Conservation (phyloP, 2,888 invertebrate species). For the Elmis aenea region DNA sequence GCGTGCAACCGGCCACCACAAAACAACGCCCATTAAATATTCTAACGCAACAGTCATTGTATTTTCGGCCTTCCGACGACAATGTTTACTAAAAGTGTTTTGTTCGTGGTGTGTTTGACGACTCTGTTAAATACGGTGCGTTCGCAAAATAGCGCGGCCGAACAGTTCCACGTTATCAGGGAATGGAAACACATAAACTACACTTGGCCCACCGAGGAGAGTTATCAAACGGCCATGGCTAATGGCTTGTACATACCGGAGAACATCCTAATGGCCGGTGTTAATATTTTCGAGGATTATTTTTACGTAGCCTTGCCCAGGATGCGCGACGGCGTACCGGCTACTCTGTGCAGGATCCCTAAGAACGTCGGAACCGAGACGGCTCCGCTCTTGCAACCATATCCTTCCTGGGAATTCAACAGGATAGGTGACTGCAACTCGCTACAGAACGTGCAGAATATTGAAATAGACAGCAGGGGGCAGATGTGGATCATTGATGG, state of each 20-base stretch:
- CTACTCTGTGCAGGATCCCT: slow-evolving; percentile 59
- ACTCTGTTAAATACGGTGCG: not conserved
- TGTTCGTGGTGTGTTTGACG: too few species aligned
- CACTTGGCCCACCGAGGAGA: slow-evolving; percentile 58
- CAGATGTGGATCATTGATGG: slow-evolving; percentile 67
- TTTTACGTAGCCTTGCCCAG: slow-evolving; percentile 66
- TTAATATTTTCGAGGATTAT: slow-evolving; percentile 61
- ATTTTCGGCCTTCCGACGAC: too few species aligned
- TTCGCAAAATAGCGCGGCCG: slow-evolving; percentile 10
- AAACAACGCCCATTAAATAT: too few species aligned
- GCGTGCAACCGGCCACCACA: too few species aligned
- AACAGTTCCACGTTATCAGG: slow-evolving; percentile 63
- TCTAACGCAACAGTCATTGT: too few species aligned
- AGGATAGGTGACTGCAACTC: slow-evolving; percentile 60
- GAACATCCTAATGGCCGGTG: slow-evolving; percentile 64
- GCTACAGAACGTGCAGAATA: slow-evolving; percentile 69
- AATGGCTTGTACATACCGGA: slow-evolving; percentile 59
- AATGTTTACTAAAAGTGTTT: too few species aligned
- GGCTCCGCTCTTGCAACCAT: slow-evolving; percentile 60
- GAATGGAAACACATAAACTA: slow-evolving; percentile 70
- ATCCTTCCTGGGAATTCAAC: slow-evolving; percentile 69
- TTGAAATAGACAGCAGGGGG: slow-evolving; percentile 67
- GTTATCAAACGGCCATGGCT: slow-evolving; percentile 52
- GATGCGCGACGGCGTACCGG: slow-evolving; percentile 66
- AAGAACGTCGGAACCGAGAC: slow-evolving; percentile 47